Conservation (phyloP, 2,888 invertebrate genomes). For the Idaea aversata region DNA sequence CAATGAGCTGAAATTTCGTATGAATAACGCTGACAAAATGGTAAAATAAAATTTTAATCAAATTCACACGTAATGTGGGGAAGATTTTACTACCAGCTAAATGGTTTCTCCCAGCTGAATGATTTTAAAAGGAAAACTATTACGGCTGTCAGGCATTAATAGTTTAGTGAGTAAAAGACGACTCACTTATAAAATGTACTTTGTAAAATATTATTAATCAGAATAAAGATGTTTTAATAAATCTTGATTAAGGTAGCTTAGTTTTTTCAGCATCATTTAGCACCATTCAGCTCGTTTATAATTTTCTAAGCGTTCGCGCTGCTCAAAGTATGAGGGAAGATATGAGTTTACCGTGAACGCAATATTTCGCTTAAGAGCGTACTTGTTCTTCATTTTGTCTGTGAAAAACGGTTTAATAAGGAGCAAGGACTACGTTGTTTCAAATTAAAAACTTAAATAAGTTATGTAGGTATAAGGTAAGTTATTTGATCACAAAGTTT, state of each 20-base stretch:
- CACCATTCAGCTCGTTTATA: neutral
- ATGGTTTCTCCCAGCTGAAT: no score
- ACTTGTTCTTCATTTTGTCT: conserved; percentile 36
- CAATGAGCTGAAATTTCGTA: no score
- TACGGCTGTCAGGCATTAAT: no score
- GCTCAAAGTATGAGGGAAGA: conserved; percentile 26
- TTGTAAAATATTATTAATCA: no score
- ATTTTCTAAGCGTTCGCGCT: neutral
- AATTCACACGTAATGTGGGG: no score
- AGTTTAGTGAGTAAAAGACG: no score
- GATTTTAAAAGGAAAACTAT: no score
- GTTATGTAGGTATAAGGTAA: neutral
- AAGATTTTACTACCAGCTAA: no score
- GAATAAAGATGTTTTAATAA: no score
- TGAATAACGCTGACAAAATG: no score
- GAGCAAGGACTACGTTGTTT: conserved; percentile 13
- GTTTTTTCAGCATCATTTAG: neutral
- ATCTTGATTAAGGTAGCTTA: neutral
- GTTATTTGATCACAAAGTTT: conserved; percentile 6
- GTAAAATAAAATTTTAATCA: no score
- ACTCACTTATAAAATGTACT: no score
- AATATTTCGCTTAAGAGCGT: conserved; percentile 48
- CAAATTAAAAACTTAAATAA: neutral
- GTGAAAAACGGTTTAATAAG: conserved; percentile 21
- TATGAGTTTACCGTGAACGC: conserved; percentile 51